These are phyloP conservation scores for Acleris cristana DNA, from an alignment of 2,888 invertebrate species.

Conservation along the genomic window DNA sequence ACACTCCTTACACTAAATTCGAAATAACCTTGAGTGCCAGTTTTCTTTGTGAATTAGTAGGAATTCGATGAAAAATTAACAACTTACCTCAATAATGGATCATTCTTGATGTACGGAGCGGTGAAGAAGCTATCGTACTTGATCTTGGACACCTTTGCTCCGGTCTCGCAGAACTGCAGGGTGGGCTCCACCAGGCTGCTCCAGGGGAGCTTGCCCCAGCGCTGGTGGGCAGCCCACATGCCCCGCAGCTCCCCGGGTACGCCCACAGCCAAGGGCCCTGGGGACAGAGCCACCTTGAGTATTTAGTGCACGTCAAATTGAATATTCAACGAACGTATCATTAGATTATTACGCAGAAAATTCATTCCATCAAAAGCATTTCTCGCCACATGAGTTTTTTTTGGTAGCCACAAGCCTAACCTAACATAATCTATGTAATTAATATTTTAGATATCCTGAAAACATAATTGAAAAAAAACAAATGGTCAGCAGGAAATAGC, in stretches of 20 bases:
- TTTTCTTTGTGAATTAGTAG: too few species aligned
- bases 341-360: too few species aligned
- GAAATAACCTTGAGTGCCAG: too few species aligned
- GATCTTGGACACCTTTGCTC: slow-evolving; percentile 85
- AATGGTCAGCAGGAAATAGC: too few species aligned
- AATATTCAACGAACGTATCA: too few species aligned
- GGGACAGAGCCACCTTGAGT: slow-evolving; percentile 24
- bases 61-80: neutral
- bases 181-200: slow-evolving; percentile 86
- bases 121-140: slow-evolving; percentile 80
- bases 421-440: too few species aligned
- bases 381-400: too few species aligned
- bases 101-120: slow-evolving; percentile 74
- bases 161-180: slow-evolving; percentile 85
- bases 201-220: slow-evolving; percentile 91
- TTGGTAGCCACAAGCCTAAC: too few species aligned
- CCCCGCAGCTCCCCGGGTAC: slow-evolving; percentile 94
- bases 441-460: too few species aligned
- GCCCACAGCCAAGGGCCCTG: slow-evolving; percentile 88
- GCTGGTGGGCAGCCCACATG: slow-evolving; percentile 88
- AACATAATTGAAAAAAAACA: too few species aligned
- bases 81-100: slow-evolving; percentile 79
- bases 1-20: too few species aligned
- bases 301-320: neutral
- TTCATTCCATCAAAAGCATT: too few species aligned